Evolutionary conservation across 2,888 invertebrate genomes (phyloP), one percentile per base, ranked within the genome.

Genomic region (Andricus curvator): DNA sequence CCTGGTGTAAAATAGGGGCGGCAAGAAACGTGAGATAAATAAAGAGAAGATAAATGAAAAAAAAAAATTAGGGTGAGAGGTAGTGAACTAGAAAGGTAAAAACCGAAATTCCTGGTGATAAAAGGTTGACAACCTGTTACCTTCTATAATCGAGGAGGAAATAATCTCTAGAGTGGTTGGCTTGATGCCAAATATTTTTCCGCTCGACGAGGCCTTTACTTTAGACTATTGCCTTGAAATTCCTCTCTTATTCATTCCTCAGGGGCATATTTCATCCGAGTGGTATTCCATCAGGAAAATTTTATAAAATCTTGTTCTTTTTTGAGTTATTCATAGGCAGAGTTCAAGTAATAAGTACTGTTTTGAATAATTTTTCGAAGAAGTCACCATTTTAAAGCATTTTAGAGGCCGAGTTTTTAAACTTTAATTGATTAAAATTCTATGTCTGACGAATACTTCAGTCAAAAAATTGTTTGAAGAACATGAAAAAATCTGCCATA

Each of bases 41-140:
- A 9, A 67, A 67, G 22, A 41, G 41, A 67, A 67, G 37, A 67
- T 33, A 22, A 22, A 37, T 37, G 37, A 41, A 67, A 67, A 41
- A 66, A 68, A 68, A 68, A 67, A 66, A 11, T 33, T 48, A 70
- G 56, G 67, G 44, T 48, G 79, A 79, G 78, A 68, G 74, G 66
- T 51, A 48, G 37, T 56, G 33, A 68, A 37, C 25, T 5, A 56
- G 37, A 67, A 33, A 48, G 25, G 66, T 44, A 66, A 48, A 51
- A 25, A 51, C 22, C 29, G n/a, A 78, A 78, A 66, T 66, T 78
- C 37, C 33, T 74, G 76, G 82, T 83, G 83, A 81, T 81, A 82
- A 81, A 84, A 85, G 82, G 82, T 82, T 83, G 82, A 84, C 83
- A 83, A 85, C 85, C 85, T 85, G 85, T 84, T 85, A 83, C 82